Evolutionary conservation across 2,888 invertebrate species (phyloP), one percentile per base, ranked within the genome.

Genomic region (Pediacus dermestoides): DNA sequence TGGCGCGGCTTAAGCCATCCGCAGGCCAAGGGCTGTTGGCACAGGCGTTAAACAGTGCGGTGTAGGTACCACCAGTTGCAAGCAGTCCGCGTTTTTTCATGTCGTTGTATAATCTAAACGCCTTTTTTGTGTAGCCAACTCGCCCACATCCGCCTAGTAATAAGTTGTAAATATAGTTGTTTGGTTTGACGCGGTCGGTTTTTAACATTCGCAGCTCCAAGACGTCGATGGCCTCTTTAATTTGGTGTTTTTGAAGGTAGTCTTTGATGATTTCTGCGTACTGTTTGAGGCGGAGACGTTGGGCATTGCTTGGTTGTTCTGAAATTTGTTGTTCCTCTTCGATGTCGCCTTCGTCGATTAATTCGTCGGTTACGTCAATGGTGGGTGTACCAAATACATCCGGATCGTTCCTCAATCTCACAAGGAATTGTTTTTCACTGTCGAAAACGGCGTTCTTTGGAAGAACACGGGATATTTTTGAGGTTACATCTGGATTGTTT

Each of bases 31-130:
- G 85, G 39, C 84, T 84, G 63, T 88, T 87, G 0, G 89, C 81
- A 67, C 93, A 94, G 1, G 90, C 86, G 70, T 91, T 88, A 61
- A 96, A 87, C 15, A 96, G 72, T 42, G 85, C 85, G 0, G 91
- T 91, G 58, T 89, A 91, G 0, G 85, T 84, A 10, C 84, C 81
- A 0, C 76, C 78, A 14, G 80, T 82, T 0, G 82, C 80, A 47
- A 73, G 72, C 1, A 91, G 63, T 0, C 77, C 81, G 25, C 83
- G 72, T 58, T 80, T 79, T 57, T 86, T 88, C 88, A 94, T 88
- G 64, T 84, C 78, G 56, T 83, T 86, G 57, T 77, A 93, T 1
- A 95, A 72, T 51, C 78, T 77, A 62, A 92, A 93, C 1, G 91
- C 90, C 68, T 88, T 89, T 55, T 86, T 82, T 1, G 89, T 80